Evolutionary conservation across 2,797 vertebrate species (phyloP).

Genomic region (Coregonus sp.): DNA sequence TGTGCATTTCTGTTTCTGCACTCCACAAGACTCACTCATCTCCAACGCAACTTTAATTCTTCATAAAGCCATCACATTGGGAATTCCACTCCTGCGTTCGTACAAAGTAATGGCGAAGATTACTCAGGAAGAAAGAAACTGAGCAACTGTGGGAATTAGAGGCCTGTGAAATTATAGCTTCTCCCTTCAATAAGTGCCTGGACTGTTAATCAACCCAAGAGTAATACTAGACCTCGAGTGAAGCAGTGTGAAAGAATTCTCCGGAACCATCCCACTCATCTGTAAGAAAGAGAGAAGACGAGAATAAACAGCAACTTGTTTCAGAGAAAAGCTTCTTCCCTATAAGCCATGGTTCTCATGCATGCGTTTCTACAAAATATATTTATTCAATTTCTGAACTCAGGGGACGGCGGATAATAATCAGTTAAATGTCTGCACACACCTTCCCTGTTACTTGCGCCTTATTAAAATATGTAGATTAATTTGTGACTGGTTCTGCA

Average conservation of each 20-base stretch:
- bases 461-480: slow-evolving; percentile 95
- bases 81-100: slow-evolving; percentile 51
- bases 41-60: slow-evolving; percentile 68
- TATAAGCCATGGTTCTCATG: slow-evolving; percentile 59
- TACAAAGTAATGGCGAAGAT: slow-evolving; percentile 57
- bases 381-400: slow-evolving; percentile 84
- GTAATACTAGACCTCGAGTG: slow-evolving; percentile 65
- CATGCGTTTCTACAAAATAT: slow-evolving; percentile 73
- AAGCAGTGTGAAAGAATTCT: slow-evolving; percentile 56
- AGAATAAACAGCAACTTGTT: slow-evolving; percentile 42
- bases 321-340: slow-evolving; percentile 60
- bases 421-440: slow-evolving; percentile 89
- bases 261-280: slow-evolving; percentile 49
- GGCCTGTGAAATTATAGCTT: slow-evolving; percentile 65
- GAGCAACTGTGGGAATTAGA: slow-evolving; percentile 59
- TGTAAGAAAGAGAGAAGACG: slow-evolving; percentile 25
- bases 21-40: slow-evolving; percentile 48
- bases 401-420: slow-evolving; percentile 84
- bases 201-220: slow-evolving; percentile 69
- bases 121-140: slow-evolving; percentile 36
- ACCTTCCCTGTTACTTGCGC: slow-evolving; percentile 83
- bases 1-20: slow-evolving; percentile 50
- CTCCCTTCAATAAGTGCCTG: slow-evolving; percentile 66
- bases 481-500: slow-evolving; percentile 87
- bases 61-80: slow-evolving; percentile 51